Conservation (phyloP, 1,140 invertebrate species). For the Euwallacea similis region DNA sequence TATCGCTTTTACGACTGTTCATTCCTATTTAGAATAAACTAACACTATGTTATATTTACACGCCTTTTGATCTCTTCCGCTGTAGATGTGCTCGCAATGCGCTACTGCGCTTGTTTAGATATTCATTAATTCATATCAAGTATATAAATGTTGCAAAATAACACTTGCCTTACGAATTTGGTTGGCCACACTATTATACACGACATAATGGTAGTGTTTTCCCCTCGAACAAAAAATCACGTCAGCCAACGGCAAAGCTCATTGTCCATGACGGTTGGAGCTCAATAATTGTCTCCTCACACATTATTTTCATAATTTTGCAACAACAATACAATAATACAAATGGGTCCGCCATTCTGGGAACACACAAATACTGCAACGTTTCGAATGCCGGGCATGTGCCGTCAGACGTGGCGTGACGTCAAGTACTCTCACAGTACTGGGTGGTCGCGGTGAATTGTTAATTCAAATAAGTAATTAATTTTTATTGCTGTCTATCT, state of each 20-base stretch:
- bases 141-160: too few species aligned
- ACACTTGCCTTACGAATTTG: too few species aligned
- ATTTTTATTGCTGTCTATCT: too few species aligned
- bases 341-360: constrained; percentile 11
- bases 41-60: too few species aligned
- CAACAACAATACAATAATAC: constrained; percentile 18
- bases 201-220: too few species aligned
- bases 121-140: too few species aligned
- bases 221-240: not conserved
- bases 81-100: too few species aligned
- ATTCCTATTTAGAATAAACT: too few species aligned
- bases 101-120: too few species aligned
- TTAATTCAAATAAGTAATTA: not conserved
- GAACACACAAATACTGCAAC: not conserved
- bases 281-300: constrained; percentile 7
- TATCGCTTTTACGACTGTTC: too few species aligned
- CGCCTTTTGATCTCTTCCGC: too few species aligned
- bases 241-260: constrained; percentile 15
- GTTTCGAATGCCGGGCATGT: constrained; percentile 4
- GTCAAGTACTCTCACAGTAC: not conserved
- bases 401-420: not conserved
- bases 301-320: constrained; percentile 14
- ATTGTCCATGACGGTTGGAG: not conserved
- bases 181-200: too few species aligned
- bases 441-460: constrained; percentile 13